Percentiles rank a stretch among this genome's conserved stretches.
These are phyloP conservation scores for Chloebia gouldiae DNA, from an alignment of 2,113 vertebrate species.

Conservation along the genomic window DNA sequence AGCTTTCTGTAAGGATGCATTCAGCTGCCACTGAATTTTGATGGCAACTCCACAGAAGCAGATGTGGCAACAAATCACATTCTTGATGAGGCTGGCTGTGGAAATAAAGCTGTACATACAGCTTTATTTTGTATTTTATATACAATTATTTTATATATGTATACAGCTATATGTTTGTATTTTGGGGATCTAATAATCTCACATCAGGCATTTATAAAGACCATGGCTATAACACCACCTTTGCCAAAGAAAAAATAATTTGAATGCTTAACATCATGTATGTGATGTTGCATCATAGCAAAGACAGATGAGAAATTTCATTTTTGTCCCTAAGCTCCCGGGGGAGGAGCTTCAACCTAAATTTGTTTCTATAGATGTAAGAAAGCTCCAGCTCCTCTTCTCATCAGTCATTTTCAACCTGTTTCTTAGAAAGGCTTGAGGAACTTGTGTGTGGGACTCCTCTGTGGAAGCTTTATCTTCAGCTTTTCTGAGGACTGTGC, in stretches of 20 bases:
- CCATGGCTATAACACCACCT: not conserved
- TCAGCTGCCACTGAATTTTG: conserved; percentile 49
- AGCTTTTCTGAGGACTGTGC: not conserved
- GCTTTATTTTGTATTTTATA: not conserved
- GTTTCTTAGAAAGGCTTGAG: not conserved
- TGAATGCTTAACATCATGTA: not conserved
- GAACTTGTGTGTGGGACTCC: not conserved
- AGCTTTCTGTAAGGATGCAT: conserved; percentile 21
- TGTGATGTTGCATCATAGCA: not conserved
- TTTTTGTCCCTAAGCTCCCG: not conserved
- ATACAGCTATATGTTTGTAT: not conserved
- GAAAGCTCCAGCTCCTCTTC: not conserved
- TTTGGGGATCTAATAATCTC: conserved; percentile 29
- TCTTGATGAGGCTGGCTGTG: not conserved
- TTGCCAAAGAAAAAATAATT: not conserved
- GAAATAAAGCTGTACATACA: not conserved
- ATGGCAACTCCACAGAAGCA: not conserved
- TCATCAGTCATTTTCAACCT: not conserved
- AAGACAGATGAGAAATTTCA: not conserved
- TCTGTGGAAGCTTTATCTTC: not conserved
- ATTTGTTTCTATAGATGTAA: not conserved
- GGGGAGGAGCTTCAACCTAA: not conserved
- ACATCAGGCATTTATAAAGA: not conserved
- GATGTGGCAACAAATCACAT: not conserved
- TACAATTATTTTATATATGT: not conserved